Evolutionary conservation across 2,113 vertebrate genomes (phyloP), one percentile per base, ranked within the genome.

Genomic region (Tursiops truncatus): DNA sequence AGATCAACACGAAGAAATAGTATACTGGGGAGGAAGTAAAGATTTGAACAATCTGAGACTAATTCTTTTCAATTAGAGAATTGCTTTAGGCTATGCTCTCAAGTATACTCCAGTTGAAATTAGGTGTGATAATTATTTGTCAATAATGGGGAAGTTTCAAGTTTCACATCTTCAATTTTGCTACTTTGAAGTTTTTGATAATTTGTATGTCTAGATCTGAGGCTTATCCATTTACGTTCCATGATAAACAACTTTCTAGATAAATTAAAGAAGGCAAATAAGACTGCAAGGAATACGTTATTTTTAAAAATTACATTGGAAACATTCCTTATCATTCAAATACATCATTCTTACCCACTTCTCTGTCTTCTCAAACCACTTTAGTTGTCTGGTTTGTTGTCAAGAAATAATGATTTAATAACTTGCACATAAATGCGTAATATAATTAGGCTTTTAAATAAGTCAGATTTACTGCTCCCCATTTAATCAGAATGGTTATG

Each of bases 91-190:
- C 67, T 94, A 21, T 89, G 13, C 28, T 94, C 7, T 91, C 50
- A 44, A 77, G 38, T 83, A 25, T 82, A 82, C 11, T 79, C 0
- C 94, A 28, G 23, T 90, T 88, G 82, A 93, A 96, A 83, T 91
- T 89, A 28, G 21, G 60, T 89, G 17, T 85, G 70, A 86, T 96
- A 92, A 92, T 95, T 98, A 86, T 83, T 98, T 88, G 53, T 85
- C 13, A 94, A n/a, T 76, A 95, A 70, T 65, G 23, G 53, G 2
- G 6, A 94, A 65, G 13, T 73, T 94, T 97, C 8, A 94, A 65
- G 13, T 73, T 94, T 97, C 91, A 25, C 38, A 92, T 97, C 31
- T 94, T 91, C 50, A 77, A 60, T 73, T 88, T 84, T 88, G 50
- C 56, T 20, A 63, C 36, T 94, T 91, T 76, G 8, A 95, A 88